Conservation (phyloP, 2,113 vertebrate species). For the Nesoenas mayeri region DNA sequence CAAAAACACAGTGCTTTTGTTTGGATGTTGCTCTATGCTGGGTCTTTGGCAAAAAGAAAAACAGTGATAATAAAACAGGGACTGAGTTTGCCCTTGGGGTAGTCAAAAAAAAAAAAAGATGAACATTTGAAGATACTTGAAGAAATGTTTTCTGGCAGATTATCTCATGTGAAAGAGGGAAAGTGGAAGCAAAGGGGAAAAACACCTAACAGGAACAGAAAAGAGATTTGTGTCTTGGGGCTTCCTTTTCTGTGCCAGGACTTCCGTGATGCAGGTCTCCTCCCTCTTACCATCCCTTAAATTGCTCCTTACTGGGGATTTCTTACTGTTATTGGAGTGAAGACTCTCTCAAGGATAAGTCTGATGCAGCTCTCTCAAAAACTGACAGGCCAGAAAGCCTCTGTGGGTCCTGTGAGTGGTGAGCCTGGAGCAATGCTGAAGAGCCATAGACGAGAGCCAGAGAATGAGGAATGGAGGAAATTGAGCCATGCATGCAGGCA, state of each 20-base stretch:
- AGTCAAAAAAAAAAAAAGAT: slow-evolving; percentile 40
- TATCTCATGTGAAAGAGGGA: slow-evolving; percentile 36
- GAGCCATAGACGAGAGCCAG: neutral
- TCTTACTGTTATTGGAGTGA: neutral
- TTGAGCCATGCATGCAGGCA: neutral
- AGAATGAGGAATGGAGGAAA: neutral
- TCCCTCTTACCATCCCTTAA: neutral
- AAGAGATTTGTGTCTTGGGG: slow-evolving; percentile 31
- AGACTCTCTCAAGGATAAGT: slow-evolving; percentile 27
- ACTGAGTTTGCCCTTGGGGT: slow-evolving; percentile 33
- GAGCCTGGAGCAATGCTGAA: neutral
- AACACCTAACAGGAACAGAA: neutral
- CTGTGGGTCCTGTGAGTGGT: neutral
- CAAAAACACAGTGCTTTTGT: neutral
- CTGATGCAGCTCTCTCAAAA: slow-evolving; percentile 38
- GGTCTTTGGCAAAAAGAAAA: neutral
- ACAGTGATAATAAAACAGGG: neutral
- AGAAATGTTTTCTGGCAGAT: slow-evolving; percentile 52
- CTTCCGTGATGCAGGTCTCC: slow-evolving; percentile 35
- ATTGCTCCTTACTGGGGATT: neutral
- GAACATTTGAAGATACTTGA: slow-evolving; percentile 41
- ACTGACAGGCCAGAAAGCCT: slow-evolving; percentile 32
- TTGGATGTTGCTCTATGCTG: neutral
- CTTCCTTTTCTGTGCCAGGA: slow-evolving; percentile 6
- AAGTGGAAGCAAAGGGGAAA: slow-evolving; percentile 37